Base-by-base conservation (phyloP, 2,113 vertebrate species). In the rat (Rattus norvegicus) region DNA sequence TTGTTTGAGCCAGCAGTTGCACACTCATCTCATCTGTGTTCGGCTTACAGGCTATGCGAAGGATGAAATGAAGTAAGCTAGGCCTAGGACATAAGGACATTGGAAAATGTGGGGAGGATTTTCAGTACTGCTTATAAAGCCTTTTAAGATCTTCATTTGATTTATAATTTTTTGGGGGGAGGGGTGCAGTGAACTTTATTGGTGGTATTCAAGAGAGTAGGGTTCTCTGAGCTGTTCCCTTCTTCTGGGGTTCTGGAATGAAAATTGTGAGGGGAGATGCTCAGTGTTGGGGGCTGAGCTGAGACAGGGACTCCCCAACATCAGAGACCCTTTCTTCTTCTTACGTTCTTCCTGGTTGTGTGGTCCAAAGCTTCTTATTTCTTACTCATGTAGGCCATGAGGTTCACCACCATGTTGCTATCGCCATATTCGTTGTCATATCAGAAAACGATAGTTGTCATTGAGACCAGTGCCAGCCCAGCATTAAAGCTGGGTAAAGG, bases 71-170 rank as follows among this genome's bases (percentile, higher is more conserved):
- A 73, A 91, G 22, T 10, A 59, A 92, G 47, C 9, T 89, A 9
- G 73, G 49, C 80, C 61, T 87, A 56, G 54, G 89, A 63, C 33
- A 43, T 83, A 89, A 90, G 28, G 54, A 83, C 14, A 79, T 92
- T 43, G 10, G 19, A 92, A 93, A 90, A 75, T 63, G 1, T 67
- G 30, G 2, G 14, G 39, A 12, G 52, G 14, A 28, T 43, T 43
- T 26, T 92, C 43, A 59, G 33, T 92, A 86, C 54, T 93, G 43
- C 89, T 93, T 49, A n/a, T 36, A 49, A 95, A 93, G 76, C 67
- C 61, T n/a, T 77, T 81, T 73, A 83, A 90, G 49, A 54, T 92
- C 90, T 94, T 94, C 59, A 85, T 88, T 49, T 88, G 39, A 49
- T 88, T 93, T 63, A 43, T 47, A 84, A 30, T 47, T 63, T 26